Evolutionary conservation across 2,797 vertebrate genomes (phyloP), one percentile per base, ranked within the genome.

Genomic region (Pelodytes ibericus): DNA sequence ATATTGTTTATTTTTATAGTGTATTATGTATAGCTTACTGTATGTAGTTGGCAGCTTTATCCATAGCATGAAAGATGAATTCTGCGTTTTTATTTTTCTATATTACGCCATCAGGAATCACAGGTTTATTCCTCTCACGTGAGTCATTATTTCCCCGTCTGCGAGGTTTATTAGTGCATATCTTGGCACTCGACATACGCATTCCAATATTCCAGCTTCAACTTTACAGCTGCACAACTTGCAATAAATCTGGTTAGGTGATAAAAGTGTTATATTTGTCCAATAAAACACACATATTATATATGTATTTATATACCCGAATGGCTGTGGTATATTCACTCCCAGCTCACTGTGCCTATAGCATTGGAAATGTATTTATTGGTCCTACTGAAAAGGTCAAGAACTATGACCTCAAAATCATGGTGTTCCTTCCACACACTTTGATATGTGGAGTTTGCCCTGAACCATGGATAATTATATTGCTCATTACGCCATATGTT

Each of bases 151-250:
- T 71, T 30, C 61, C 27, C 58, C 20, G 2, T n/a, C 24, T 20
- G 49, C 18, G 58, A 39, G 36, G 65, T 58, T 51, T 36, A 59
- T 78, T 77, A 27, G 30, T 78, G 62, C 53, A 71, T 51, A 22
- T 71, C 53, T 61, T 78, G 75, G 75, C 69, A 53, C 27, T 1
- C 16, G 36, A 22, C 0, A 13, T n/a, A 1, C 8, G 24, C 53
- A 30, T 25, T 53, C 74, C 74, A 24, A 24, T 24, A 7, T 29
- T 62, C 18, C 13, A 4, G 22, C 16, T 24, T 47, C 36, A 68
- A n/a, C 36, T 31, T 31, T 69, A 58, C 51, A 70, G 57, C 57
- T 53, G 4, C 36, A 63, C 60, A 24, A 67, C n/a, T 57, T 33
- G 59, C 36, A 25, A 10, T 39, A 30, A 47, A 47, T 24, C 27